Base-by-base conservation (phyloP, 2,888 invertebrate genomes). In the Drosophila nigritarsus region DNA sequence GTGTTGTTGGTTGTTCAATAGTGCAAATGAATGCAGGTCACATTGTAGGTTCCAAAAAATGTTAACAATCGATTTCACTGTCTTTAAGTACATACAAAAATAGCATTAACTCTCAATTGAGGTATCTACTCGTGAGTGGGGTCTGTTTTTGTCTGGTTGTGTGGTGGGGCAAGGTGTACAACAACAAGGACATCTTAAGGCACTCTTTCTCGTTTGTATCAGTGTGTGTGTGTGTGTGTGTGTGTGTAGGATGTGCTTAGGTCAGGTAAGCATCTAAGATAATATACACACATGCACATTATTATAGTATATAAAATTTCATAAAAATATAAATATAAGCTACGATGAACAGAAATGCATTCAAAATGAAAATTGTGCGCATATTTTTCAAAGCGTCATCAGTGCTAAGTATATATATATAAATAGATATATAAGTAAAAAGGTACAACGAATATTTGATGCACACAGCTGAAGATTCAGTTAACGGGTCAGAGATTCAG, bases 101-200 rank as follows among this genome's bases (percentile, higher is more conserved):
- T 65, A 67, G 63, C 27, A 54, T 59, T 49, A 51, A 56, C 24
- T 68, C 53, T 58, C 63, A 54, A 51, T 30, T 53, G 34, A 62
- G 38, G 51, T 70, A 48, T 65, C 42, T 45, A 66, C 56, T 59
- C 50, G 51, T 54, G 24, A 13, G 65, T 24, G 45, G 38, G 65
- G 51, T 27, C 24, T n/a, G 27, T 9, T 24, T 55, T 27, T 27
- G 8, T 45, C 2, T 45, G 49, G 24, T 9, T 24, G 50, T 27
- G 9, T 42, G 63, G 65, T 54, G 54, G 65, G 65, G 38, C 34
- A 38, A 54, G 29, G 54, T 54, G 58, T 66, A 67, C 58, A 75
- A 74, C 64, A 75, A 73, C 51, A 70, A 67, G 73, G 79, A 82
- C 66, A 62, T 75, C 62, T 70, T 84, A 83, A 83, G 83, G 85